phyloP scores from a whole-genome alignment of 2,797 vertebrate genomes.

The Triplophysa yarkandensis region DNA sequence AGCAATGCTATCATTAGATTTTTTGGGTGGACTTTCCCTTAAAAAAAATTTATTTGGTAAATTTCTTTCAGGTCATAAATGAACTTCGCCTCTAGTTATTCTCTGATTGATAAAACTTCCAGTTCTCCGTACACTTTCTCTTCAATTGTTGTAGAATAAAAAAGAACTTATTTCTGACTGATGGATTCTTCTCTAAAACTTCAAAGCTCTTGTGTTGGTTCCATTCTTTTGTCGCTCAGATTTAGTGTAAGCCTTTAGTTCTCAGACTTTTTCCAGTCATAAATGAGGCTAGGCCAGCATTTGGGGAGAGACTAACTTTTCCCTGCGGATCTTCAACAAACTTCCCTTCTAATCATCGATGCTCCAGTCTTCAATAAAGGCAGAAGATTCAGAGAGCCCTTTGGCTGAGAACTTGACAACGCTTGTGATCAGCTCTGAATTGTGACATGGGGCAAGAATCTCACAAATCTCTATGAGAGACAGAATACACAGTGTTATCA shows the following conservation, averaged over 20 bases:
- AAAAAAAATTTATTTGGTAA: too few species aligned
- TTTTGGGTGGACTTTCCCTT: too few species aligned
- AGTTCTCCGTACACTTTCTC: neutral
- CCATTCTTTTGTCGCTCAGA: conserved; percentile 49
- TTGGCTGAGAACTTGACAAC: conserved; percentile 32
- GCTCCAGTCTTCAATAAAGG: conserved; percentile 51
- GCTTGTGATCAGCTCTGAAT: conserved; percentile 26
- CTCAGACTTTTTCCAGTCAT: conserved; percentile 56
- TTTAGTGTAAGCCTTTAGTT: conserved; percentile 54
- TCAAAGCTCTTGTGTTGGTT: conserved; percentile 31
- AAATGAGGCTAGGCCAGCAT: conserved; percentile 69
- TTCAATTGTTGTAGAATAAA: neutral
- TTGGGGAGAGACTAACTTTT: conserved; percentile 54
- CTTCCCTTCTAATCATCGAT: conserved; percentile 68
- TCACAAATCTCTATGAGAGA: conserved; percentile 29
- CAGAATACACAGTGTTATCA: conserved; percentile 36
- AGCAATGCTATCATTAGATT: too few species aligned
- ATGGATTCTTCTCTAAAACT: conserved; percentile 29
- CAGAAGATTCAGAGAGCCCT: conserved; percentile 31
- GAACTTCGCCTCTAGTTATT: neutral
- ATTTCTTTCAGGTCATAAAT: too few species aligned
- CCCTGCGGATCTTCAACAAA: conserved; percentile 63
- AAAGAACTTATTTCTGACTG: neutral
- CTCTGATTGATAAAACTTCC: neutral
- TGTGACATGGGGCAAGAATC: conserved; percentile 28